Evolutionary conservation across 1,140 invertebrate species (phyloP).

Genomic region (Drosophila aff.): DNA sequence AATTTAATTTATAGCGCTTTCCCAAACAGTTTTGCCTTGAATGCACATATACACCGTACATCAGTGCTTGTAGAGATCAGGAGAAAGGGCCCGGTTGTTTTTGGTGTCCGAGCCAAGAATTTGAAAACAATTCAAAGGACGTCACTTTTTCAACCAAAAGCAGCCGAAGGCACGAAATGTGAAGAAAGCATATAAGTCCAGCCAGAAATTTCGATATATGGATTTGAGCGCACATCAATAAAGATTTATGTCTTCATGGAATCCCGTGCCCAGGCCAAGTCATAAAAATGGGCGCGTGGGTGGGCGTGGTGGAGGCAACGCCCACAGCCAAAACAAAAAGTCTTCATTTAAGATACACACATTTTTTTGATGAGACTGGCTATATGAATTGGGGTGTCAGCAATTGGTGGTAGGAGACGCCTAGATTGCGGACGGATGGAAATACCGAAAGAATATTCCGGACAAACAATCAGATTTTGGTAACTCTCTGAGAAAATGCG

Average conservation of each 20-base stretch:
- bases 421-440: not conserved
- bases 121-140: constrained; percentile 49
- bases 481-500: constrained; percentile 37
- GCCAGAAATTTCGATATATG: constrained; percentile 62
- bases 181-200: constrained; percentile 49
- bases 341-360: not conserved
- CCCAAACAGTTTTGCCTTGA: not conserved
- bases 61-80: not conserved
- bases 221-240: constrained; percentile 69
- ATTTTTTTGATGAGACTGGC: not conserved
- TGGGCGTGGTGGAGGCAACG: not conserved
- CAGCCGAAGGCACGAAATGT: constrained; percentile 6
- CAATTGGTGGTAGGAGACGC: not conserved
- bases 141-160: not conserved
- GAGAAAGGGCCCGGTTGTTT: constrained; percentile 17
- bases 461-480: constrained; percentile 1
- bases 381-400: not conserved
- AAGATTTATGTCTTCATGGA: constrained; percentile 63
- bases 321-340: not conserved
- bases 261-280: constrained; percentile 39
- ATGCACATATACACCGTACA: not conserved
- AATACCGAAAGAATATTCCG: not conserved
- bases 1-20: constrained; percentile 3
- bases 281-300: constrained; percentile 54
- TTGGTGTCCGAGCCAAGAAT: constrained; percentile 60